These are phyloP conservation scores for Nyleta sp. DNA, from an alignment of 2,888 invertebrate genomes.

Conservation along the genomic window DNA sequence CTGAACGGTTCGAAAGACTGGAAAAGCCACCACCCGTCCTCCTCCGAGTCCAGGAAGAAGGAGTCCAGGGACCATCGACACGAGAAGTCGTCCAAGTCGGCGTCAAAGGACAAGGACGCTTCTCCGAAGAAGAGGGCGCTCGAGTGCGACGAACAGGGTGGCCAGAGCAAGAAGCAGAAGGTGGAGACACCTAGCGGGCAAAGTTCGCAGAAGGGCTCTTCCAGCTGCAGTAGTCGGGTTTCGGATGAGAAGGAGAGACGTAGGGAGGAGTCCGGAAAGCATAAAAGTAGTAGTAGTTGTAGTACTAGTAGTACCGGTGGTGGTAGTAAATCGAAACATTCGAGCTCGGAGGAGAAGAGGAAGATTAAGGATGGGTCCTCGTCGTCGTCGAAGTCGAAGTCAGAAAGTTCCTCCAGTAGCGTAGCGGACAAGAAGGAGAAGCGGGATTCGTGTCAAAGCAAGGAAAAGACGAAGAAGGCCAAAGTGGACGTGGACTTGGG, in stretches of 20 bases:
- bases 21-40: neutral
- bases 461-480: constrained; percentile 71
- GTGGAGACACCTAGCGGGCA: neutral
- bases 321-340: constrained; percentile 55
- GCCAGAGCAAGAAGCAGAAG: constrained; percentile 4
- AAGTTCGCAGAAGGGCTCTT: neutral
- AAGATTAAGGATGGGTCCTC: constrained; percentile 68
- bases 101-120: constrained; percentile 18
- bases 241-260: constrained; percentile 60
- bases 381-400: constrained; percentile 70
- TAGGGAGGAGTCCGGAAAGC: constrained; percentile 63
- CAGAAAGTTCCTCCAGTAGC: neutral
- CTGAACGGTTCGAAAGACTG: too few relatives aligned
- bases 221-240: neutral
- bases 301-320: too few relatives aligned
- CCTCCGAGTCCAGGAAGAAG: constrained; percentile 4
- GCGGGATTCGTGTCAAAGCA: neutral
- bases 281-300: constrained; percentile 3
- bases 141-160: constrained; percentile 54
- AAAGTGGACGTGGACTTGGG: constrained; percentile 83
- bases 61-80: constrained; percentile 5
- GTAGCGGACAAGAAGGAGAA: constrained; percentile 1
- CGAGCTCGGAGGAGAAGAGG: constrained; percentile 8
- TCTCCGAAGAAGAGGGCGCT: constrained; percentile 20
- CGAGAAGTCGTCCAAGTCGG: constrained; percentile 13